Conservation (phyloP, 2,113 vertebrate genomes). For the Gavialis gangeticus region DNA sequence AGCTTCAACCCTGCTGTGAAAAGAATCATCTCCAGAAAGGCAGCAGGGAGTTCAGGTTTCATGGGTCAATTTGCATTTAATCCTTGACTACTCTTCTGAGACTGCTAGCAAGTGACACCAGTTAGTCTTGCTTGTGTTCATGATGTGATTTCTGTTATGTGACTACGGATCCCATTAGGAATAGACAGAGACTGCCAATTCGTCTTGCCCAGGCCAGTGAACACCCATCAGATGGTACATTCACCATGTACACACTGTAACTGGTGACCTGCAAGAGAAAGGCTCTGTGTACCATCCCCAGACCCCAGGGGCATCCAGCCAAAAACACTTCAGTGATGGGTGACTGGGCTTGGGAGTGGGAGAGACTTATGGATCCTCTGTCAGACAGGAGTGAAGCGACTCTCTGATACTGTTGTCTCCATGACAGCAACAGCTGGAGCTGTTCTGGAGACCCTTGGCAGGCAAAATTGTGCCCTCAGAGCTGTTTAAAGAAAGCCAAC, state of each 20-base stretch:
- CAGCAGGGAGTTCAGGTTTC: not conserved
- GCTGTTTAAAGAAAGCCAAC: not conserved
- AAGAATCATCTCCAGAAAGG: not conserved
- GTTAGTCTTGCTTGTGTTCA: slow-evolving; percentile 2
- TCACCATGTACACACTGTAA: not conserved
- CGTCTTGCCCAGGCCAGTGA: not conserved
- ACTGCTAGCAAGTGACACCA: not conserved
- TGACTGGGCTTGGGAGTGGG: not conserved
- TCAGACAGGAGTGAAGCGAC: not conserved
- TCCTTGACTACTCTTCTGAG: not conserved
- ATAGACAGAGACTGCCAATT: slow-evolving; percentile 17
- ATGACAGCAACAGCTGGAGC: not conserved
- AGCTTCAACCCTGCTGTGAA: not conserved
- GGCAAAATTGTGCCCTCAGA: not conserved
- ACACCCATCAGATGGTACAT: not conserved
- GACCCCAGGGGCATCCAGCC: not conserved
- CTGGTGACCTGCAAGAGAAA: not conserved
- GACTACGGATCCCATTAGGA: slow-evolving; percentile 37
- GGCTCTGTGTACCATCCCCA: not conserved
- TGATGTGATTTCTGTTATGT: slow-evolving; percentile 48
- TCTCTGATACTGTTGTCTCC: not conserved
- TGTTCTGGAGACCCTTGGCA: not conserved
- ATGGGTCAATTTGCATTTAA: not conserved
- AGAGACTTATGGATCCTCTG: not conserved
- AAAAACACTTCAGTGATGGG: not conserved